Conservation (phyloP, 2,797 vertebrate species). For the Neopelma chrysocephalum region DNA sequence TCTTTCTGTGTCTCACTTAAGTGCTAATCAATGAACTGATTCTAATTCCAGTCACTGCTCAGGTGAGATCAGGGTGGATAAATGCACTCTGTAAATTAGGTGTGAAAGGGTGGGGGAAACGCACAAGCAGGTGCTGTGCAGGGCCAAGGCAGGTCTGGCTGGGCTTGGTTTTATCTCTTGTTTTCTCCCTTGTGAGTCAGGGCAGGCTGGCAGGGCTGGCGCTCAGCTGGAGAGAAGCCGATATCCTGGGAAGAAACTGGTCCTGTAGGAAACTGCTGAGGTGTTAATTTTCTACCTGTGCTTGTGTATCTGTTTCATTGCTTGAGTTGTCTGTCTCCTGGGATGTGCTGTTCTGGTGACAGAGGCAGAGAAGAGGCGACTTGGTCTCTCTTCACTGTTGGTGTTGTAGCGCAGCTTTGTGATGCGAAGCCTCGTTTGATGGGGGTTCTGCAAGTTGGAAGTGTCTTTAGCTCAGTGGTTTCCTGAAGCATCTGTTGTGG, state of each 20-base stretch:
- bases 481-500: not conserved
- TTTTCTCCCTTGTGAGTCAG: not conserved
- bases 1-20: not conserved
- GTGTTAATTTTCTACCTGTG: not conserved
- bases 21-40: slow-evolving; percentile 7
- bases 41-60: slow-evolving; percentile 8
- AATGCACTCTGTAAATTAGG: slow-evolving; percentile 22
- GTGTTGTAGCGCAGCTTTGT: accelerated
- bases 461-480: not conserved
- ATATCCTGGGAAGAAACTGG: not conserved
- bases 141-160: not conserved
- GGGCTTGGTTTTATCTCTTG: not conserved
- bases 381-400: not conserved
- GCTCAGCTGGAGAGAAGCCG: not conserved
- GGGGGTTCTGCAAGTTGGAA: not conserved
- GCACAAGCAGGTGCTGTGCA: not conserved
- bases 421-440: not conserved
- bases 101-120: not conserved
- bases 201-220: not conserved
- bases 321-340: not conserved
- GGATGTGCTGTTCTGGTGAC: not conserved
- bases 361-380: not conserved
- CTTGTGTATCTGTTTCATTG: accelerated
- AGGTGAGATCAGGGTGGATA: not conserved
- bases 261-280: not conserved